phyloP scores from a whole-genome alignment of 1,140 invertebrate species.

The Sycophaga agraensis region DNA sequence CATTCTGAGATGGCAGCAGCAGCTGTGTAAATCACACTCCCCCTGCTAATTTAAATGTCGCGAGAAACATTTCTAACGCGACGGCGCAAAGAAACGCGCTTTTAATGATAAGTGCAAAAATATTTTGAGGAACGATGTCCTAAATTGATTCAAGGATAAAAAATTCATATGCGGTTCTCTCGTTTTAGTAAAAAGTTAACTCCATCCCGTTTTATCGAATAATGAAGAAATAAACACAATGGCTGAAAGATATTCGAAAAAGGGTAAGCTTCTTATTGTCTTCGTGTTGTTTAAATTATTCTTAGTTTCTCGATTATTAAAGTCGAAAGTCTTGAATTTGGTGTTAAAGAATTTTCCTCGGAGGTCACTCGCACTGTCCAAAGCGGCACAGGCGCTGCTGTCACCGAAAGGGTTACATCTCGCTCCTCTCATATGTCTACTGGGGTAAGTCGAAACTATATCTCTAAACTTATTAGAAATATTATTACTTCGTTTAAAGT shows the following conservation, averaged over 20 bases:
- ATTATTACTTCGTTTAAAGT: no score
- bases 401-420: constrained; percentile 24
- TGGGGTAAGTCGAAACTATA: constrained; percentile 33
- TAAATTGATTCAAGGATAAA: no score
- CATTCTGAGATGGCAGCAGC: constrained; percentile 38
- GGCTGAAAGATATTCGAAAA: constrained; percentile 41
- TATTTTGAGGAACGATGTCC: no score
- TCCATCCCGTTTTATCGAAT: background rate
- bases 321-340: background rate
- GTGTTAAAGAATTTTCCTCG: constrained; percentile 42
- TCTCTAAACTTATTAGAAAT: background rate
- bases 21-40: no score
- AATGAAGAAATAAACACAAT: constrained; percentile 47
- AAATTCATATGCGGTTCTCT: no score
- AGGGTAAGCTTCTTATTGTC: constrained; percentile 15
- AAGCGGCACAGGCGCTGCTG: constrained; percentile 2
- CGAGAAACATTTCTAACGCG: no score
- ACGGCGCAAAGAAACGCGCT: no score
- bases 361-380: constrained; percentile 37
- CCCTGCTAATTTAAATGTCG: no score
- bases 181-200: no score
- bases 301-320: background rate
- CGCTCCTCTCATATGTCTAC: constrained; percentile 6
- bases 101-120: no score
- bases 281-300: background rate